A percentile compares a stretch with the other conserved stretches of the same genome.
Conservation (phyloP, 2,113 vertebrate genomes). For the Acrocephalus kingi region DNA sequence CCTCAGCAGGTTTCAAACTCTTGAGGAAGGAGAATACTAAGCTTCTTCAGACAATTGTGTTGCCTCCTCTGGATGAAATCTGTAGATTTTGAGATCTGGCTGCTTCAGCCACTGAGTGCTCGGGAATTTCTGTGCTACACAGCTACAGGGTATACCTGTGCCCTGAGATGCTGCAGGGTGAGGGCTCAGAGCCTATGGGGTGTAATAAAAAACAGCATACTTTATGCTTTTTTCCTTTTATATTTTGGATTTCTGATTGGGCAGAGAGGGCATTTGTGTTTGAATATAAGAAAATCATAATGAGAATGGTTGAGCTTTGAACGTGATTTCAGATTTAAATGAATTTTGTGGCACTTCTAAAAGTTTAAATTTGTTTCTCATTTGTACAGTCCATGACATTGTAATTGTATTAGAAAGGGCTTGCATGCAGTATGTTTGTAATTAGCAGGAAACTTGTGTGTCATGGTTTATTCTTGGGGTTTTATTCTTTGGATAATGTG, state of each 20-base stretch:
- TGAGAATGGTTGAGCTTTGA: background rate
- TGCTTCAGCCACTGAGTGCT: background rate
- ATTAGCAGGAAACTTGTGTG: background rate
- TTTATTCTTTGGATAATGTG: background rate
- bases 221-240: background rate
- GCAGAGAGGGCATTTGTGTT: background rate
- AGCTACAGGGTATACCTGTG: background rate
- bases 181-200: background rate
- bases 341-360: background rate
- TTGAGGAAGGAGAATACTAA: background rate
- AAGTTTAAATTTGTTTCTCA: background rate
- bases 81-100: background rate
- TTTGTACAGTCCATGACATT: background rate
- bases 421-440: background rate
- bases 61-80: background rate
- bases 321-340: background rate
- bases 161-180: background rate
- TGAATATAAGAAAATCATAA: background rate
- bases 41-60: background rate
- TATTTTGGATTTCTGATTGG: background rate
- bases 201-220: fast-evolving
- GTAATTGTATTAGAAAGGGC: background rate
- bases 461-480: background rate
- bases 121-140: fast-evolving
- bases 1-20: background rate